Evolutionary conservation across 2,888 invertebrate genomes (phyloP).

Genomic region (Sinodicranocentrus sp.): DNA sequence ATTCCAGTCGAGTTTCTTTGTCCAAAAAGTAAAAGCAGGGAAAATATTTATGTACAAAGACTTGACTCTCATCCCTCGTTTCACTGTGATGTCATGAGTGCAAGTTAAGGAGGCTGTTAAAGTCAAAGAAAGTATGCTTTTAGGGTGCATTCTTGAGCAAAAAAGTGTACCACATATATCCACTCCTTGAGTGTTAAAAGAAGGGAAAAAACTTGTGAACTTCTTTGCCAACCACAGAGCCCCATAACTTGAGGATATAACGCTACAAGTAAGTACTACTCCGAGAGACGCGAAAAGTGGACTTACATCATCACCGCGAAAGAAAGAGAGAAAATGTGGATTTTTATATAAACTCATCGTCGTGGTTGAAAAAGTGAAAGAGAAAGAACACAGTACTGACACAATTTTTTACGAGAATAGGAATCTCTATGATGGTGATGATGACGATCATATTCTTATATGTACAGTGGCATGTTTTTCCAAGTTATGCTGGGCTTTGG

Average conservation of each 20-base stretch:
- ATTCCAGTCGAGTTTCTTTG: conserved; percentile 55
- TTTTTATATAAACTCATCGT: not conserved
- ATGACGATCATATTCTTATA: conserved; percentile 8
- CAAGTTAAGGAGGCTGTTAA: conserved; percentile 25
- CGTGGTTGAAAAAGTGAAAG: conserved; percentile 16
- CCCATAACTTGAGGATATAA: conserved; percentile 37
- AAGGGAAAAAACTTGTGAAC: conserved; percentile 46
- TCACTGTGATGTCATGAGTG: conserved; percentile 17
- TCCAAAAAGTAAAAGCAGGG: conserved; percentile 55
- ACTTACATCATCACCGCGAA: not conserved
- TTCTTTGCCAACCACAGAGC: conserved; percentile 33
- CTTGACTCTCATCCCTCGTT: conserved; percentile 12
- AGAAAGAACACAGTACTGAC: conserved; percentile 30
- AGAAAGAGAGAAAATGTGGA: conserved; percentile 16
- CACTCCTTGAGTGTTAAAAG: conserved; percentile 34
- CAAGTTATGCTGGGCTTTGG: too few relatives aligned
- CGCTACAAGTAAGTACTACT: conserved; percentile 25
- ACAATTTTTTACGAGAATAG: conserved; percentile 31
- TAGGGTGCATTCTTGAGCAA: conserved; percentile 33
- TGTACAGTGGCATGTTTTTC: not conserved
- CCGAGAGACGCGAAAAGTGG: conserved; percentile 25
- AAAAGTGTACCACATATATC: conserved; percentile 16
- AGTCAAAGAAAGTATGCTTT: conserved; percentile 52
- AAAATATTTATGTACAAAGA: conserved; percentile 51
- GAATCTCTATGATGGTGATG: conserved; percentile 14